Evolutionary conservation across 2,797 vertebrate species (phyloP).

Genomic region (Taeniopygia guttata): DNA sequence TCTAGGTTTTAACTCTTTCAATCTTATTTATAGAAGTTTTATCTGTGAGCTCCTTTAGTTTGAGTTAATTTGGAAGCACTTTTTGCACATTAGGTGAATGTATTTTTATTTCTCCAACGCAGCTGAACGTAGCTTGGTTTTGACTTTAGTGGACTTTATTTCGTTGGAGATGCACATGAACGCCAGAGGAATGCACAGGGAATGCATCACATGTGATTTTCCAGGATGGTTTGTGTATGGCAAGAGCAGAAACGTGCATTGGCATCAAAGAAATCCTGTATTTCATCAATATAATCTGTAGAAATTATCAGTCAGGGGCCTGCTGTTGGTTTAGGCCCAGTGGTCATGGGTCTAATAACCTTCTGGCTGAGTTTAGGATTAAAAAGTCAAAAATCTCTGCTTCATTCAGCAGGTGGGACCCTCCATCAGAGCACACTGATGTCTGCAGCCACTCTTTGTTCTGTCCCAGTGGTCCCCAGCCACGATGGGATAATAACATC

Average conservation of each 20-base stretch:
- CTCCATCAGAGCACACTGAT: background rate
- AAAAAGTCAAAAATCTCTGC: slow-evolving; percentile 40
- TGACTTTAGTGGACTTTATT: background rate
- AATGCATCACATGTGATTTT: background rate
- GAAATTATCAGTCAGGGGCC: background rate
- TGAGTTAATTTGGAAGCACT: background rate
- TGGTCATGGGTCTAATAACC: background rate
- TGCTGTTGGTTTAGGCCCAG: background rate
- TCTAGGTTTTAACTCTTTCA: background rate
- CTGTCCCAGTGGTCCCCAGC: slow-evolving; percentile 34
- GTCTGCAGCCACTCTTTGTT: slow-evolving; percentile 25
- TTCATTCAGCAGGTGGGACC: background rate
- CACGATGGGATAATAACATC: slow-evolving; percentile 33
- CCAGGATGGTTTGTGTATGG: background rate
- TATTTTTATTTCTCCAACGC: background rate
- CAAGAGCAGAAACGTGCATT: background rate
- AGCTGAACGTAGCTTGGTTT: background rate
- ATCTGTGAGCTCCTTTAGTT: background rate
- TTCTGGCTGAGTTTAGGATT: slow-evolving; percentile 16
- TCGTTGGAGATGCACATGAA: background rate
- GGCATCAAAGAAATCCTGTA: slow-evolving; percentile 2
- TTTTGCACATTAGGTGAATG: fast-evolving
- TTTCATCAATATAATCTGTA: slow-evolving; percentile 30
- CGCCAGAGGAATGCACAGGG: background rate
- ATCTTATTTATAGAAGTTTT: background rate